phyloP scores from a whole-genome alignment of 2,113 vertebrate genomes.

The Phyllostomus hastatus region DNA sequence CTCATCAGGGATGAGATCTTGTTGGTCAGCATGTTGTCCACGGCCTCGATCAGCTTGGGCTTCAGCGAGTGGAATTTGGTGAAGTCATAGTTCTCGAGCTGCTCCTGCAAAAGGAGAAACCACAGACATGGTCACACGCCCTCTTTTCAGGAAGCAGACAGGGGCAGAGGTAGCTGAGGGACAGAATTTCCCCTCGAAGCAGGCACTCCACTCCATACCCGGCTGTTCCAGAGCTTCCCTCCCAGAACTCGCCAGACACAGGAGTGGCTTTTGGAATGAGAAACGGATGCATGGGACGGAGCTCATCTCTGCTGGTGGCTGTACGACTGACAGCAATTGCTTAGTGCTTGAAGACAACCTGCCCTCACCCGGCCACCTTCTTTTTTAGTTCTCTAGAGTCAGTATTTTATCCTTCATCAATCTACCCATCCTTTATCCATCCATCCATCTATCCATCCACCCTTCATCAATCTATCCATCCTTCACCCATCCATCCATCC shows the following conservation, averaged over 20 bases:
- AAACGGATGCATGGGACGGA: background rate
- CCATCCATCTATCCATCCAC: background rate
- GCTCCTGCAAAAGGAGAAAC: conserved; percentile 83
- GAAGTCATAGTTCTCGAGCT: conserved; percentile 94
- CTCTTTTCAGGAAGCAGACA: background rate
- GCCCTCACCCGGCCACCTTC: background rate
- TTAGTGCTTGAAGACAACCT: background rate
- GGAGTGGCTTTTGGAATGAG: background rate
- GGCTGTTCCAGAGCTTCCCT: background rate
- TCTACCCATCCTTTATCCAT: too few species aligned
- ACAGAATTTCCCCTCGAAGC: background rate
- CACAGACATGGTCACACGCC: background rate
- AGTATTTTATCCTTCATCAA: background rate
- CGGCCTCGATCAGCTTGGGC: conserved; percentile 93
- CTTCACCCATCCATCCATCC: background rate
- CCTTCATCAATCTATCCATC: background rate
- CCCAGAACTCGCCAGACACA: background rate
- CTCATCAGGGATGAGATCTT: conserved; percentile 93
- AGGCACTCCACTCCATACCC: background rate
- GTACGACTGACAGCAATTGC: too few species aligned
- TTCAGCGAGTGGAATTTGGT: conserved; percentile 95
- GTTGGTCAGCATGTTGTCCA: conserved; percentile 94
- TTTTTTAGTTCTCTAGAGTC: background rate
- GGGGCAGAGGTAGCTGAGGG: background rate
- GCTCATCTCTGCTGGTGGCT: background rate